Evolutionary conservation across 2,888 invertebrate genomes (phyloP).

Genomic region (Caradrina kadenii): DNA sequence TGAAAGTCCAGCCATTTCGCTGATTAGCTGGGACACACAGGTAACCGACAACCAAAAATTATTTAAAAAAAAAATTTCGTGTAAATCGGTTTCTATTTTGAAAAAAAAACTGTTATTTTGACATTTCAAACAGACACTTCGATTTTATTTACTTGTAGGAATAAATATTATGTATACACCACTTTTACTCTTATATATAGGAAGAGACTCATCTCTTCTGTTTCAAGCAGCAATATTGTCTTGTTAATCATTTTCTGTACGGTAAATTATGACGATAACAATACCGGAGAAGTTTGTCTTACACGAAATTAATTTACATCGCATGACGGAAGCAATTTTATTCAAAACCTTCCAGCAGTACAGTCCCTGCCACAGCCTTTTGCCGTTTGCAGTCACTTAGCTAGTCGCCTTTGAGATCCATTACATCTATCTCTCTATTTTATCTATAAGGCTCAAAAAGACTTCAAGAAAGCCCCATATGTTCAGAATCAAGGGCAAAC

Average conservation of each 20-base stretch:
- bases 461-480: neutral
- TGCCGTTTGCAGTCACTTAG: neutral
- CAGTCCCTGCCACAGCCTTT: neutral
- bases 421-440: too few species aligned
- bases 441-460: neutral
- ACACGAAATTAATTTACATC: neutral
- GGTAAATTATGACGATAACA: neutral
- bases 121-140: too few species aligned
- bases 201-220: neutral
- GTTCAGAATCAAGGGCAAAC: neutral
- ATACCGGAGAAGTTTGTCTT: neutral
- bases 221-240: neutral
- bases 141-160: neutral
- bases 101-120: too few species aligned
- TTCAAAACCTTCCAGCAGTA: neutral
- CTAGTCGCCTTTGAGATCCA: too few species aligned
- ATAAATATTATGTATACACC: too few species aligned
- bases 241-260: neutral
- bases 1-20: too few species aligned
- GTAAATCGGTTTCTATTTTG: too few species aligned
- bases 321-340: neutral
- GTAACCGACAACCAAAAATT: too few species aligned
- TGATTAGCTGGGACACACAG: too few species aligned
- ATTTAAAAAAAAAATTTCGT: too few species aligned
- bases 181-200: neutral